Base-by-base conservation (phyloP, 2,113 vertebrate genomes). In the Notothenia coriiceps region DNA sequence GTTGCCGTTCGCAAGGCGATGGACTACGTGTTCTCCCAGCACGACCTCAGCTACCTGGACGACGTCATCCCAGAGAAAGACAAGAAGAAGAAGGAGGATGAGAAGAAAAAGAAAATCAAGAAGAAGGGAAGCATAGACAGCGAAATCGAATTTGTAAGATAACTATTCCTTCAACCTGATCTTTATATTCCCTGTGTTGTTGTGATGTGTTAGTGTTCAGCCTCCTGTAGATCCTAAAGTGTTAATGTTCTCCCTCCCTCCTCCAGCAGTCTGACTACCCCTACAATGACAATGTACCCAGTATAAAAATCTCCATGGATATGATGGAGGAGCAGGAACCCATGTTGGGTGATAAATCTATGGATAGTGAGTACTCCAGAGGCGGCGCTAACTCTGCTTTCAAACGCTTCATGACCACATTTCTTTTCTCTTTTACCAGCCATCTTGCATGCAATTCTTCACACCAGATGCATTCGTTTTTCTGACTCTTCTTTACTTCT, bases 221-320 rank as follows among this genome's bases (percentile, higher is more conserved):
- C 46, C 17, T 70, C 83, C 57, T 73, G 66, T 87, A 82, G 87
- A 57, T 82, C 79, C 84, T 78, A 59, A 61, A 15, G 59, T 69
- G 73, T 92, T 91, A 71, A 92, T 81, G 73, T 77, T 90, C 51
- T 89, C 84, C 84, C 51, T 89, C 84, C 84, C 77, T 93, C 94
- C 91, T 93, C 97, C 94, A 92, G 95, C 98, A 99, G 98, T 98
- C 97, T 87, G 98, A 99, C 94, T 98, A 94, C 91, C 98, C 97
- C 79, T 98, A 96, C 95, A 94, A 94, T 95, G 97, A 98, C 94
- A 98, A 96, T 91, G 83, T 98, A 90, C 97, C 98, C 95, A 97
- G 95, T 96, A 99, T 99, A 96, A 98, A 99, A 97, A 99, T 99
- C 86, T 97, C 97, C 93, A 98, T 99, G 98, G 97, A 99, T 94